Conservation (phyloP, 2,888 invertebrate species). For the Oscheius sp. region DNA sequence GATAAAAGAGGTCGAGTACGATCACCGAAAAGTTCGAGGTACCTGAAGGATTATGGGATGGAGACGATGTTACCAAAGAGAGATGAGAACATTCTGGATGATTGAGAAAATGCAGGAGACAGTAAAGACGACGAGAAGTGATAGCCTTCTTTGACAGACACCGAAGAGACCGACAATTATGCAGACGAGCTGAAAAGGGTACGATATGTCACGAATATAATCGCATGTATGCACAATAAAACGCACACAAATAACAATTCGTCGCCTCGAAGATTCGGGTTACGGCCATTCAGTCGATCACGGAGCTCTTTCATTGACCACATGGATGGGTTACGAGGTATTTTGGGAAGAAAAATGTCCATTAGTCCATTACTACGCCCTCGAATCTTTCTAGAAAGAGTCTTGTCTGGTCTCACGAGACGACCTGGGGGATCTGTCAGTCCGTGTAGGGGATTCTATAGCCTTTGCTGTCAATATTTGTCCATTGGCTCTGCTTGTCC, state of each 20-base stretch:
- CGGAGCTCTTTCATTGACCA: too few species aligned
- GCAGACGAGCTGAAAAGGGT: slow-evolving; percentile 60
- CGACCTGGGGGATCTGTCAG: slow-evolving; percentile 21
- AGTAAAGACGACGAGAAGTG: slow-evolving; percentile 52
- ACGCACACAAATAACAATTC: neutral
- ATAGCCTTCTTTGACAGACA: slow-evolving; percentile 52
- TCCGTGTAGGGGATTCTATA: slow-evolving; percentile 24
- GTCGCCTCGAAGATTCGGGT: too few species aligned
- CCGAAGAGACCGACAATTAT: slow-evolving; percentile 61
- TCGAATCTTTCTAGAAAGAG: neutral
- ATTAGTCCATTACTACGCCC: too few species aligned
- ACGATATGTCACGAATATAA: too few species aligned
- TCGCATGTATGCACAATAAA: neutral
- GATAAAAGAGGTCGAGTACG: slow-evolving; percentile 49
- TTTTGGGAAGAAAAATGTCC: too few species aligned
- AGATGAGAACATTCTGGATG: slow-evolving; percentile 50
- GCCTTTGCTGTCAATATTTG: slow-evolving; percentile 25
- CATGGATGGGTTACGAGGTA: too few species aligned
- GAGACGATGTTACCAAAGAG: slow-evolving; percentile 48
- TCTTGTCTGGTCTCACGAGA: neutral
- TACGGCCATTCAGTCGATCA: too few species aligned
- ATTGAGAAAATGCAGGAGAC: slow-evolving; percentile 52
- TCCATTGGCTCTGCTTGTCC: slow-evolving; percentile 21
- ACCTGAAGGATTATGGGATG: slow-evolving; percentile 33
- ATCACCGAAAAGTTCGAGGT: slow-evolving; percentile 56